phyloP scores from a whole-genome alignment of 2,888 invertebrate species.

The Phymatocera aterrima region DNA sequence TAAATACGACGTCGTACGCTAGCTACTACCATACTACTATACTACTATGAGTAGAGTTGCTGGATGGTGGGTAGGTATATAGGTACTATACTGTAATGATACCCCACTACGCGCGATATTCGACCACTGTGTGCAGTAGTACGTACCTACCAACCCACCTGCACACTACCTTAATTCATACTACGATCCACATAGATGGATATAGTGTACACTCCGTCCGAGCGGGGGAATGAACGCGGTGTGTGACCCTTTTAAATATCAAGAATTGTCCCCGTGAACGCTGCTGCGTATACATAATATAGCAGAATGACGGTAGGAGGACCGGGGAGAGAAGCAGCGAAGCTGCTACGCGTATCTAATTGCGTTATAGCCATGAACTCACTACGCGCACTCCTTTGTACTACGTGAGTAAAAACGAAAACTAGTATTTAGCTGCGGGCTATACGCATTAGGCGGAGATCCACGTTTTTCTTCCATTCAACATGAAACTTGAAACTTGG shows the following conservation, averaged over 20 bases:
- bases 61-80: no score
- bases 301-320: slow-evolving; percentile 21
- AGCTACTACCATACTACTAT: slow-evolving; percentile 19
- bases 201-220: no score
- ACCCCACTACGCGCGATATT: no score
- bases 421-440: slow-evolving; percentile 11
- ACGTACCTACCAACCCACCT: background rate
- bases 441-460: background rate
- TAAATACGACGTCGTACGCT: slow-evolving; percentile 31
- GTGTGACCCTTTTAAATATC: slow-evolving; percentile 28
- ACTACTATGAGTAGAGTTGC: background rate
- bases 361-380: slow-evolving; percentile 23
- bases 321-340: slow-evolving; percentile 47
- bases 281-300: background rate
- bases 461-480: background rate
- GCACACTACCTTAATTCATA: background rate
- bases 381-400: background rate
- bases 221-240: no score
- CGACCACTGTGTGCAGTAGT: background rate
- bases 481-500: background rate
- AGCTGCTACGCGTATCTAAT: slow-evolving; percentile 59
- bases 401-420: slow-evolving; percentile 16
- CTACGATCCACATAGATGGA: no score
- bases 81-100: no score
- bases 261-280: slow-evolving; percentile 12